Base-by-base conservation (phyloP, 2,797 vertebrate genomes). In the Melanotaenia pygmaea region DNA sequence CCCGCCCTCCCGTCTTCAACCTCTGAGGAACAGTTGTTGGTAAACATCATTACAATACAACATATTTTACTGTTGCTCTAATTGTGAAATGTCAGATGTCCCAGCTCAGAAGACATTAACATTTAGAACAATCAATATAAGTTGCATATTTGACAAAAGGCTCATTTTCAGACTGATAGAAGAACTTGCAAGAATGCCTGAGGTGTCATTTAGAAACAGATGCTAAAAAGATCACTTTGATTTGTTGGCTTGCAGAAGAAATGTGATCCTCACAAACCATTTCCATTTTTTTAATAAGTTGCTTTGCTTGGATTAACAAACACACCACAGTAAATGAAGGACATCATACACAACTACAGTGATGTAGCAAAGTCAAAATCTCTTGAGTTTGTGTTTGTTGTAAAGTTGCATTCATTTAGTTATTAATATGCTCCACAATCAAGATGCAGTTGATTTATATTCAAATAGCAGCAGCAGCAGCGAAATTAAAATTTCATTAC, bases 51-150 rank as follows among this genome's bases (percentile, higher is more conserved):
- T 91, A 91, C 81, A 90, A 89, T 91, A 90, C 89, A 90, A 90
- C 88, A 91, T 91, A 81, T 74, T 93, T 93, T 93, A 93, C 92
- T 82, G 80, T 79, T 78, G 69, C 83, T 85, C 92, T 93, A 92
- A 93, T 92, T 76, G 81, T 92, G 90, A 93, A 91, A 91, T 89
- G 92, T 94, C 88, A 91, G 85, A 93, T 87, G 82, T 88, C 85
- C 83, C 79, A 67, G 85, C 87, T 89, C 81, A 79, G 83, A 92
- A 86, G 82, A 89, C 88, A 92, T 94, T 94, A 94, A 93, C 91
- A 94, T 94, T 94, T 93, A 90, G 85, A 93, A 87, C 77, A 91
- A 95, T 94, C 93, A 88, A 93, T 95, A 92, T 77, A 92, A 89
- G 85, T 88, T 91, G 77, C 81, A 88, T 81, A 91, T 93, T 93